Evolutionary conservation across 2,888 invertebrate species (phyloP).

Genomic region (Aspidiotus destructor): DNA sequence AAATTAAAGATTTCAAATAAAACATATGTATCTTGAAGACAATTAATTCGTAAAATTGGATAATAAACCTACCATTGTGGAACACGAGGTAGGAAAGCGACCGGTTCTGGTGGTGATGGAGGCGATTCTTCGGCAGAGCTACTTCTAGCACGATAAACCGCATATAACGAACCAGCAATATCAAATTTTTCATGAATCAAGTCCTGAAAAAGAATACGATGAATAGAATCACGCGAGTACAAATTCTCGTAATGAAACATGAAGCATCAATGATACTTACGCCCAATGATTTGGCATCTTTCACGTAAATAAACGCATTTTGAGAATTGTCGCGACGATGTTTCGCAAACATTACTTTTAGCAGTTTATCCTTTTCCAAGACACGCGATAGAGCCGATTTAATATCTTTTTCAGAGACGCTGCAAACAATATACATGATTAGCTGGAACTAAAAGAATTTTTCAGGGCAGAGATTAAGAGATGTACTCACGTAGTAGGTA

Average conservation of each 20-base stretch:
- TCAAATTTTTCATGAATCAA: too few species aligned
- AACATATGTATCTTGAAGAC: too few species aligned
- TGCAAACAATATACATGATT: background rate
- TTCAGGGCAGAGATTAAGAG: too few species aligned
- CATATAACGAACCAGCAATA: too few species aligned
- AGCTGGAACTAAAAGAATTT: background rate
- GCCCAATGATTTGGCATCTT: slow-evolving; percentile 10
- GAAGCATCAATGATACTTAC: background rate
- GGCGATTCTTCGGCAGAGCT: too few species aligned
- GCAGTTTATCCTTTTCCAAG: too few species aligned
- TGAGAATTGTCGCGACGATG: too few species aligned
- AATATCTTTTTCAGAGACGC: background rate
- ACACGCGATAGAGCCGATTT: background rate
- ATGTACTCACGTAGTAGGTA: too few species aligned
- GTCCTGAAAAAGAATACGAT: too few species aligned
- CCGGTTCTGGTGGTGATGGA: background rate
- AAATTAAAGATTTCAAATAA: background rate
- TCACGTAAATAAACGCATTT: background rate
- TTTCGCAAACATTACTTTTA: too few species aligned
- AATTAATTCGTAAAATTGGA: background rate
- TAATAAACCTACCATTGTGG: slow-evolving; percentile 13
- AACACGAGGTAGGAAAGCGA: slow-evolving; percentile 17
- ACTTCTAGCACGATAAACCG: too few species aligned
- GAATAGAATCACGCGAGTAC: background rate
- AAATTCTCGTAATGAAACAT: background rate